phyloP scores from a whole-genome alignment of 2,797 vertebrate genomes.

The Coregonus suidteri region DNA sequence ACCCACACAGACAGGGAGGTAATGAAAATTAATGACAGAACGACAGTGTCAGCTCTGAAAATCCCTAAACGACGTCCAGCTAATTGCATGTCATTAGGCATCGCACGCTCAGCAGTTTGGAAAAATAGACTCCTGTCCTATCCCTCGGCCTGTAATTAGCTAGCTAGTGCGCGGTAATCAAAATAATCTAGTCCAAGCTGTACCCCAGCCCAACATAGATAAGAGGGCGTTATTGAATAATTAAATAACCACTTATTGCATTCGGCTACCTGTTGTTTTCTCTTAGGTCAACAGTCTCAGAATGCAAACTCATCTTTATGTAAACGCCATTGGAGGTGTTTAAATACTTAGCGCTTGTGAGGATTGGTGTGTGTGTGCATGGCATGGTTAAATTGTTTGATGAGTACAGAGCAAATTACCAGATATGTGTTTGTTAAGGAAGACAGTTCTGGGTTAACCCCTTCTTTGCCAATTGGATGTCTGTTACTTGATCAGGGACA shows the following conservation, averaged over 20 bases:
- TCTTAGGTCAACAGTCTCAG: slow-evolving; percentile 40
- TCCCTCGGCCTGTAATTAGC: slow-evolving; percentile 44
- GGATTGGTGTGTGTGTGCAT: slow-evolving; percentile 8
- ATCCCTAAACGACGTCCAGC: slow-evolving; percentile 56
- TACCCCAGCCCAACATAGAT: slow-evolving; percentile 36
- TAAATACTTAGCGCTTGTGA: slow-evolving; percentile 31
- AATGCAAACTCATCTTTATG: slow-evolving; percentile 36
- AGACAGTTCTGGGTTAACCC: not conserved
- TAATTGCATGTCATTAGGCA: slow-evolving; percentile 68
- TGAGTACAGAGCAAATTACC: slow-evolving; percentile 18
- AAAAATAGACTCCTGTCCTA: slow-evolving; percentile 45
- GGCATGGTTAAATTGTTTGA: slow-evolving; percentile 25
- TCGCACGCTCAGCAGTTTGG: slow-evolving; percentile 66
- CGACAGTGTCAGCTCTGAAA: slow-evolving; percentile 48
- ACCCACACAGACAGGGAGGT: slow-evolving; percentile 21
- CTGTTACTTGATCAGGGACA: not conserved
- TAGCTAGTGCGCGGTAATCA: slow-evolving; percentile 56
- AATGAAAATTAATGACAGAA: slow-evolving; percentile 62
- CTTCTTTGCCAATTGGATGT: not conserved
- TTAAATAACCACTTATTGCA: slow-evolving; percentile 28
- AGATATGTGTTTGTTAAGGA: slow-evolving; percentile 18
- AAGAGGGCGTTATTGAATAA: slow-evolving; percentile 54
- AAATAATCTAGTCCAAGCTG: slow-evolving; percentile 45
- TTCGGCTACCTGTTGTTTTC: slow-evolving; percentile 41
- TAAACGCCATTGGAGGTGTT: slow-evolving; percentile 10